Conservation (phyloP, 2,888 invertebrate species). For the Drosophila testacea region DNA sequence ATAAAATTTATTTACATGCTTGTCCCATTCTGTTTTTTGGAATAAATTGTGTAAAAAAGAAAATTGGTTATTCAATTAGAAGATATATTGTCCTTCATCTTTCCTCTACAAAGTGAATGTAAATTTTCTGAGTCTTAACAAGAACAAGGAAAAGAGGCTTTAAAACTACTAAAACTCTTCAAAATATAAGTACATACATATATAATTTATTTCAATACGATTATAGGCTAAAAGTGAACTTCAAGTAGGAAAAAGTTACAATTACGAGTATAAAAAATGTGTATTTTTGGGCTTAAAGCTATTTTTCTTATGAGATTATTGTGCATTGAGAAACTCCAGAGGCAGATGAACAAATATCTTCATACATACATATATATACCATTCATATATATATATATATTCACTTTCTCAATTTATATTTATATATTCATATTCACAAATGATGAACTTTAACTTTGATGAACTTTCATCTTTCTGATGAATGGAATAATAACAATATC, state of each 20-base stretch:
- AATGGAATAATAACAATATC: not conserved
- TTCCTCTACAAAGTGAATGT: no score
- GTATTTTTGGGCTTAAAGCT: conserved; percentile 41
- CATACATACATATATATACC: not conserved
- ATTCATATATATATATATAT: no score
- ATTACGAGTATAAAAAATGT: conserved; percentile 50
- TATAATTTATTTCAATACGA: conserved; percentile 23
- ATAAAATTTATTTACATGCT: no score
- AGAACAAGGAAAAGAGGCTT: no score
- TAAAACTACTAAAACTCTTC: not conserved
- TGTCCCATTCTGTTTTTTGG: no score
- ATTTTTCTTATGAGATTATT: conserved; percentile 35
- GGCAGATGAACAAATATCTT: not conserved
- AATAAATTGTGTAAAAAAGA: no score
- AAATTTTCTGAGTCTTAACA: no score
- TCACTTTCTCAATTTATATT: no score
- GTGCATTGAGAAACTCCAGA: conserved; percentile 43
- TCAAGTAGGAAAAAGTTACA: conserved; percentile 50
- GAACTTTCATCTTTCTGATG: not conserved
- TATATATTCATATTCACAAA: not conserved
- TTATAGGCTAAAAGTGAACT: conserved; percentile 59
- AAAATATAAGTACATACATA: conserved; percentile 3
- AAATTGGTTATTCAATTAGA: no score
- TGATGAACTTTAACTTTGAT: not conserved
- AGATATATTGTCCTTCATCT: no score